Evolutionary conservation across 1,140 invertebrate species (phyloP).

Genomic region (Aethina tumida): DNA sequence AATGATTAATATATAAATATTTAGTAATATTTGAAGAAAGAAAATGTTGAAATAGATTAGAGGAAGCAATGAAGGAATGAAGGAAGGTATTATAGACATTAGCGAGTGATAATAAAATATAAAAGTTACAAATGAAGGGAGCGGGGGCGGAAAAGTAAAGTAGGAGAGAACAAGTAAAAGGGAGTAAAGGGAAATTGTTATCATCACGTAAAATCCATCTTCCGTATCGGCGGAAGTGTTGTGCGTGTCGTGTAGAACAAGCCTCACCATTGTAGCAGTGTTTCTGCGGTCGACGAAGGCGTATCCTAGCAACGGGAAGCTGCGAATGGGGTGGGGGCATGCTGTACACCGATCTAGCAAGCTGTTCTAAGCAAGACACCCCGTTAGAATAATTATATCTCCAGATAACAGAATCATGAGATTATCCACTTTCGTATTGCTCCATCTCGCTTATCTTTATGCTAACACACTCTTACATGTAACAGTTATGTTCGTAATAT

Average conservation of each 20-base stretch:
- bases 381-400: constrained; percentile 39
- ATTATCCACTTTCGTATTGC: constrained; percentile 36
- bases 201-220: constrained; percentile 37
- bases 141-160: too few species aligned
- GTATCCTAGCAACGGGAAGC: constrained; percentile 31
- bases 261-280: constrained; percentile 36
- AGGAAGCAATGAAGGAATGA: too few species aligned
- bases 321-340: constrained; percentile 19
- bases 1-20: too few species aligned
- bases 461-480: constrained; percentile 32
- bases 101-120: too few species aligned
- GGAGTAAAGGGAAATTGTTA: constrained; percentile 35
- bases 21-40: too few species aligned
- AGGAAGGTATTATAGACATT: too few species aligned
- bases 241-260: constrained; percentile 37
- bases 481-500: constrained; percentile 20
- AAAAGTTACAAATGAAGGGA: too few species aligned
- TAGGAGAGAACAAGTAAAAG: too few species aligned
- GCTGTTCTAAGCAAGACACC: constrained; percentile 38
- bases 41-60: too few species aligned
- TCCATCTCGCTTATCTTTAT: constrained; percentile 33
- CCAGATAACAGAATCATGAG: constrained; percentile 37
- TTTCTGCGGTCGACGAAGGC: constrained; percentile 33
- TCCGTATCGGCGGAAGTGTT: constrained; percentile 31
- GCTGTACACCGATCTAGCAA: constrained; percentile 28